phyloP scores from a whole-genome alignment of 2,888 invertebrate genomes.

The Nomada goodeniana region DNA sequence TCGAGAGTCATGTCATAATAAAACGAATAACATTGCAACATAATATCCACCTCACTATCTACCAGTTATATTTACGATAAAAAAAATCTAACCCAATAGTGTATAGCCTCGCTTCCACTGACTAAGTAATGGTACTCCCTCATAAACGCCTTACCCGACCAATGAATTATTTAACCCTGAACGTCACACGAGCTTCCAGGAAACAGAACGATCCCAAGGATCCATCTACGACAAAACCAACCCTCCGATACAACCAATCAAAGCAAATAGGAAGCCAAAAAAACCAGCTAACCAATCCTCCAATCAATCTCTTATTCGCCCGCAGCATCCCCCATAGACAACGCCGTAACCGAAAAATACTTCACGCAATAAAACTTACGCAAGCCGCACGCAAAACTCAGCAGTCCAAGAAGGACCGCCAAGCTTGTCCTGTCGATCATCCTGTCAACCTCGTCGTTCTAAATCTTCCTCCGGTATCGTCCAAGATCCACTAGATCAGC shows the following conservation, averaged over 20 bases:
- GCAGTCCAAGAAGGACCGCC: slow-evolving; percentile 72
- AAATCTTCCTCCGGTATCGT: neutral
- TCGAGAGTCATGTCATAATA: too few species aligned
- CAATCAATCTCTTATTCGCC: too few species aligned
- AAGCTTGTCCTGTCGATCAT: slow-evolving; percentile 70
- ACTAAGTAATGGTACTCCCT: too few species aligned
- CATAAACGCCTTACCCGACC: neutral
- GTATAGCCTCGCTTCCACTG: too few species aligned
- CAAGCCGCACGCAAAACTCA: slow-evolving; percentile 67
- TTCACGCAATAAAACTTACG: slow-evolving; percentile 51
- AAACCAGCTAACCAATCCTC: too few species aligned
- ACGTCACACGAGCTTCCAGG: neutral
- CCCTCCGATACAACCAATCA: neutral
- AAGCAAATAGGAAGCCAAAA: too few species aligned
- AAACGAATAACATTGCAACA: too few species aligned
- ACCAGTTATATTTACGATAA: too few species aligned
- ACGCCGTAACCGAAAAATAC: neutral
- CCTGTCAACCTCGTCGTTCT: slow-evolving; percentile 14
- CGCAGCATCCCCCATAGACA: too few species aligned
- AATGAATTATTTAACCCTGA: neutral
- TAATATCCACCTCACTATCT: too few species aligned
- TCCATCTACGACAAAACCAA: neutral
- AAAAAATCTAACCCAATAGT: too few species aligned
- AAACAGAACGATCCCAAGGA: neutral
- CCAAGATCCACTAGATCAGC: slow-evolving; percentile 18